Evolutionary conservation across 2,797 vertebrate genomes (phyloP).

Genomic region (Leptatherina wallacei): DNA sequence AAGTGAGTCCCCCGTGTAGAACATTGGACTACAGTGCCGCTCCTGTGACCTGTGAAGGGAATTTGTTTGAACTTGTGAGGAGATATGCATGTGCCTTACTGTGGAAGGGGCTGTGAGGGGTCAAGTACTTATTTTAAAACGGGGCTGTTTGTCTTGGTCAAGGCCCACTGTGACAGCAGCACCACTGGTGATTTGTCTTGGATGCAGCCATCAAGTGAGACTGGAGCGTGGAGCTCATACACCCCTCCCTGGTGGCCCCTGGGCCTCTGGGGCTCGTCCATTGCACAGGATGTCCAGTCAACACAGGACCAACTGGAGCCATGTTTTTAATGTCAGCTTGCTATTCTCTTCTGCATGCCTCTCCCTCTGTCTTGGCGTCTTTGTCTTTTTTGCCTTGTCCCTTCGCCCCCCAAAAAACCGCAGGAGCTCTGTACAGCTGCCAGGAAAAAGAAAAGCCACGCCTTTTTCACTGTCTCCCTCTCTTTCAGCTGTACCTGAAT

Average conservation of each 20-base stretch:
- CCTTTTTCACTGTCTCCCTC: slow-evolving; percentile 69
- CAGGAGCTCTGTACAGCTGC: slow-evolving; percentile 72
- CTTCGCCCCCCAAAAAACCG: slow-evolving; percentile 75
- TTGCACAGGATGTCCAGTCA: slow-evolving; percentile 72
- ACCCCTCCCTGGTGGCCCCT: slow-evolving; percentile 50
- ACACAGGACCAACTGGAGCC: slow-evolving; percentile 61
- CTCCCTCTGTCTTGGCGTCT: slow-evolving; percentile 43
- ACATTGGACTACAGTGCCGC: slow-evolving; percentile 51
- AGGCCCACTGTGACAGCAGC: slow-evolving; percentile 77
- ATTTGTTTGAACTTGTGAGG: slow-evolving; percentile 59
- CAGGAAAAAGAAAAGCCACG: slow-evolving; percentile 77
- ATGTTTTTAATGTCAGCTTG: slow-evolving; percentile 47
- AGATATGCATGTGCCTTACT: slow-evolving; percentile 62
- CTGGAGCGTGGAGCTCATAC: slow-evolving; percentile 57
- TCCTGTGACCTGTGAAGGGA: slow-evolving; percentile 78
- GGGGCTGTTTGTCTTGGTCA: slow-evolving; percentile 85
- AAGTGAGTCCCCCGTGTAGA: slow-evolving; percentile 66
- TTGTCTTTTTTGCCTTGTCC: slow-evolving; percentile 72
- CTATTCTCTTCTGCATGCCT: slow-evolving; percentile 44
- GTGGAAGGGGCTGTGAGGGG: slow-evolving; percentile 62
- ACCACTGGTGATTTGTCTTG: slow-evolving; percentile 84
- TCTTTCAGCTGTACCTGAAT: slow-evolving; percentile 82
- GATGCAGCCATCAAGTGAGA: slow-evolving; percentile 69
- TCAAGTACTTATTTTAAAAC: slow-evolving; percentile 79
- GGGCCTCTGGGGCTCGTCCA: slow-evolving; percentile 53